These are phyloP conservation scores for Listronotus oregonensis DNA, from an alignment of 1,140 invertebrate species.

Conservation along the genomic window DNA sequence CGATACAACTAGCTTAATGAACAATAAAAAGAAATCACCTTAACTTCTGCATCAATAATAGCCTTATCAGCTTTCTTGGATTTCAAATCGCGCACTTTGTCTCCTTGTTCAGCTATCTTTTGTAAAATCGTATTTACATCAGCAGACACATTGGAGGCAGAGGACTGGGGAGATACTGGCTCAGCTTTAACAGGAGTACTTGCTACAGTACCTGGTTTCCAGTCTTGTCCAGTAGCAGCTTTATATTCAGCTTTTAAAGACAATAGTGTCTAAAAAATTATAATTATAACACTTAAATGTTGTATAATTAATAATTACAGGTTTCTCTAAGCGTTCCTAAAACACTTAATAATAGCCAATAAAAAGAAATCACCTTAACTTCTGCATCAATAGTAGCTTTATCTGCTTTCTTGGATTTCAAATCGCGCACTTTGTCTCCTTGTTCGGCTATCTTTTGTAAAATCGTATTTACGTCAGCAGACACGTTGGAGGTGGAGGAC, in stretches of 20 bases:
- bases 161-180: slow-evolving; percentile 78
- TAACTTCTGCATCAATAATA: slow-evolving; percentile 65
- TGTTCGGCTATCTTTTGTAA: slow-evolving; percentile 62
- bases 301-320: no score
- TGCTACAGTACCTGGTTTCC: slow-evolving; percentile 47
- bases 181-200: slow-evolving; percentile 66
- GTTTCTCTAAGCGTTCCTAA: no score
- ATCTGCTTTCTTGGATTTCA: slow-evolving; percentile 69
- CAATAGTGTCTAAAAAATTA: slow-evolving; percentile 70
- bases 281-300: slow-evolving; percentile 59
- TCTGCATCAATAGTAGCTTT: slow-evolving; percentile 64
- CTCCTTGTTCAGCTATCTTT: slow-evolving; percentile 53
- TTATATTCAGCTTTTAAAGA: slow-evolving; percentile 82
- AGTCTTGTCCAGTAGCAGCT: slow-evolving; percentile 55
- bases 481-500: slow-evolving; percentile 44
- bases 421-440: slow-evolving; percentile 71
- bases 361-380: slow-evolving; percentile 59
- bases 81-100: slow-evolving; percentile 56
- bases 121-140: slow-evolving; percentile 50
- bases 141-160: neutral
- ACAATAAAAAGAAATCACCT: no score
- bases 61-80: slow-evolving; percentile 65
- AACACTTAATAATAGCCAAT: no score
- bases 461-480: slow-evolving; percentile 53
- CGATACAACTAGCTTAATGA: no score